A percentile compares a stretch with the other conserved stretches of the same genome.
phyloP scores from a whole-genome alignment of 2,888 invertebrate genomes.

The Pristionchus maxplancki region DNA sequence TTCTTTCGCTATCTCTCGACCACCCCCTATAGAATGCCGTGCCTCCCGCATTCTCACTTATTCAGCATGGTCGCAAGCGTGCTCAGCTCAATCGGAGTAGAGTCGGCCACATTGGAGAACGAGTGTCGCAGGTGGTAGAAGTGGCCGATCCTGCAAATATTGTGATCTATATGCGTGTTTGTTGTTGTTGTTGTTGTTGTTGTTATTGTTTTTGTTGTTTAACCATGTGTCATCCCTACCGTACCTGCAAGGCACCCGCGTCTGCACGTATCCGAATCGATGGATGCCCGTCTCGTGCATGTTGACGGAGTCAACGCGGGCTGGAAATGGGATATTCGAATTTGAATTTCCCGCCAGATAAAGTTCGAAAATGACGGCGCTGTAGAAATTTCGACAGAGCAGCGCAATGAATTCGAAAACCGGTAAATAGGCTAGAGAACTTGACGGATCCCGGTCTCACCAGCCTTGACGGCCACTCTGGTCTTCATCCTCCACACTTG shows the following conservation, averaged over 20 bases:
- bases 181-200: too few species aligned
- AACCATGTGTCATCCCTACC: too few species aligned
- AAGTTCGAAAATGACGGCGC: not conserved
- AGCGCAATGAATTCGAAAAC: not conserved
- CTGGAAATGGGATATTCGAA: not conserved
- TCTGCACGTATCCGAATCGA: constrained; percentile 74
- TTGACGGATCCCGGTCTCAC: constrained; percentile 55
- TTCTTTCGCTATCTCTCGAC: too few species aligned
- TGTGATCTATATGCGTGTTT: not conserved
- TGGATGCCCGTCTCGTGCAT: constrained; percentile 77
- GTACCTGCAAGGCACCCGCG: constrained; percentile 61
- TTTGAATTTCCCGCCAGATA: not conserved
- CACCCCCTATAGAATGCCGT: too few species aligned
- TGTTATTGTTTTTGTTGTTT: too few species aligned
- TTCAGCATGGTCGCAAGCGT: constrained; percentile 65
- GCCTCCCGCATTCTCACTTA: constrained; percentile 57
- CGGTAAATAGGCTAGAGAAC: too few species aligned
- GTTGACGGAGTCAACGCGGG: constrained; percentile 73
- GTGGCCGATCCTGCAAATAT: constrained; percentile 61
- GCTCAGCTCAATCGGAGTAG: constrained; percentile 70
- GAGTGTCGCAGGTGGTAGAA: constrained; percentile 76
- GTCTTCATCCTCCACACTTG: constrained; percentile 77
- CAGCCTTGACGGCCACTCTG: constrained; percentile 75
- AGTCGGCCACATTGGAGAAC: constrained; percentile 68
- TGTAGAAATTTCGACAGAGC: not conserved